A percentile compares a stretch with the other conserved stretches of the same genome.
These are phyloP conservation scores for Corythornis vintsioides DNA, from an alignment of 2,113 vertebrate genomes.

Conservation along the genomic window DNA sequence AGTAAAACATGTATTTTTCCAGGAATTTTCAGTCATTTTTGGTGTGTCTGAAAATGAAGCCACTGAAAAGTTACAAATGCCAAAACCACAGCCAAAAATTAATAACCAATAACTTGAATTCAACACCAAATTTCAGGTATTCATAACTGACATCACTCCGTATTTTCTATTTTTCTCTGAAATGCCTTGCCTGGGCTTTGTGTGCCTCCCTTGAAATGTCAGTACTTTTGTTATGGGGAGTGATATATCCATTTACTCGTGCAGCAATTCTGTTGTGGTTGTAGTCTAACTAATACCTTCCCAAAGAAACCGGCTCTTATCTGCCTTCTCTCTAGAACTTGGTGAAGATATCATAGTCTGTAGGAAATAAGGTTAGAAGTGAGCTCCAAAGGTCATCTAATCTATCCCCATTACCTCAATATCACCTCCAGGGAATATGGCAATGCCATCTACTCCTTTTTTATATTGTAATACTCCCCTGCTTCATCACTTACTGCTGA, in stretches of 20 bases:
- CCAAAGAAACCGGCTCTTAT: slow-evolving; percentile 64
- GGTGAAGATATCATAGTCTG: slow-evolving; percentile 64
- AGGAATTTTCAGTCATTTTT: not conserved
- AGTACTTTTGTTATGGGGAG: slow-evolving; percentile 40
- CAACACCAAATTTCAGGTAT: not conserved
- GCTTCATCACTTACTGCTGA: not conserved
- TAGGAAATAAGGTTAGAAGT: slow-evolving; percentile 67
- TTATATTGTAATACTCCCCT: slow-evolving; percentile 36
- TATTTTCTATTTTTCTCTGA: not conserved
- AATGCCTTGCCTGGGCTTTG: not conserved
- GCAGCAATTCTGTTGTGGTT: slow-evolving; percentile 34
- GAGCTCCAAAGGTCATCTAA: slow-evolving; percentile 69
- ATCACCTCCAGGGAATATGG: slow-evolving; percentile 62
- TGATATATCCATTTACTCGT: slow-evolving; percentile 34
- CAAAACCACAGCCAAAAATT: not conserved
- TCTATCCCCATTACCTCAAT: slow-evolving; percentile 63
- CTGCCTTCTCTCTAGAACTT: slow-evolving; percentile 57
- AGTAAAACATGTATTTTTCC: not conserved
- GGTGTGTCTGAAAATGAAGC: not conserved
- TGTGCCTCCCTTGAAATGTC: slow-evolving; percentile 15
- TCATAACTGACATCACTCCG: not conserved
- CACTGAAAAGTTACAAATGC: not conserved
- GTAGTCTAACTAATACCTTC: slow-evolving; percentile 60
- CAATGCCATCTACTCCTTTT: not conserved
- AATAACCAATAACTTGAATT: not conserved